Evolutionary conservation across 2,888 invertebrate genomes (phyloP).

Genomic region (Congeria kusceri): DNA sequence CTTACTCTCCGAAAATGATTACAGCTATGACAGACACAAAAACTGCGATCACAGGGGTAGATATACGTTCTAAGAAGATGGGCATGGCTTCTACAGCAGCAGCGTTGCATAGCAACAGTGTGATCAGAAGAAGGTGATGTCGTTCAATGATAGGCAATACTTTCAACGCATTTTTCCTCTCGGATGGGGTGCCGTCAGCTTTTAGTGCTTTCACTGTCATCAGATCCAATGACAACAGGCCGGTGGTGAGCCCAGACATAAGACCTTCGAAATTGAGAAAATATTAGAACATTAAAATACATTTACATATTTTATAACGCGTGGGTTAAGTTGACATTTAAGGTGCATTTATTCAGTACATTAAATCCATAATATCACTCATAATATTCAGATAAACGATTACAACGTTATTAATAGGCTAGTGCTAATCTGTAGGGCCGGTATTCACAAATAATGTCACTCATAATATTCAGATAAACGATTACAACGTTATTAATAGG

Average conservation of each 20-base stretch:
- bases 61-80: conserved; percentile 83
- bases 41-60: conserved; percentile 83
- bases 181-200: conserved; percentile 80
- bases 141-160: conserved; percentile 83
- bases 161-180: conserved; percentile 80
- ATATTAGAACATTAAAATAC: no score
- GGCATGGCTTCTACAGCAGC: conserved; percentile 85
- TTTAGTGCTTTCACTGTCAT: conserved; percentile 81
- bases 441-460: no score
- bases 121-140: conserved; percentile 84
- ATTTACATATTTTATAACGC: no score
- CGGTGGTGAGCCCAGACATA: conserved; percentile 85
- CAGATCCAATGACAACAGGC: conserved; percentile 83
- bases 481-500: no score
- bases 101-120: conserved; percentile 84
- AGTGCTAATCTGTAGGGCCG: no score
- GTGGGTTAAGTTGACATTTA: no score
- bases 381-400: no score
- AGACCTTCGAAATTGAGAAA: conserved; percentile 81
- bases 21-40: conserved; percentile 84
- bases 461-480: no score
- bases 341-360: no score
- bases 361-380: no score
- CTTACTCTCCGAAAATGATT: conserved; percentile 85
- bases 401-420: no score